A percentile compares a stretch with the other conserved stretches of the same genome.
Evolutionary conservation across 2,113 vertebrate genomes (phyloP).

Genomic region (Gorsachius goisagi): DNA sequence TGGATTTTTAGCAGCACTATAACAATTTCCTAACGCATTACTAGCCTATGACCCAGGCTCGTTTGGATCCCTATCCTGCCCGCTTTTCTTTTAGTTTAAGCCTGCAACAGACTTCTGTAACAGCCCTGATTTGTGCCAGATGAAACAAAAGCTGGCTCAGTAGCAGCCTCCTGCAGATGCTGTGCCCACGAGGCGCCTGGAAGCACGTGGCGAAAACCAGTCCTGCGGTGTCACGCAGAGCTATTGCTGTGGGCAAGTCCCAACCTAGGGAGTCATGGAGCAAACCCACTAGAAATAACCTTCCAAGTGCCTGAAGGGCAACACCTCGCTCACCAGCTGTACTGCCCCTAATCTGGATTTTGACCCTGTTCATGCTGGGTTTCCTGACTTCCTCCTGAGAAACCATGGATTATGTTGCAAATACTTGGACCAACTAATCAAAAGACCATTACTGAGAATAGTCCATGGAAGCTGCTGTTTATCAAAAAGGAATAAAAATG

Average conservation of each 20-base stretch:
- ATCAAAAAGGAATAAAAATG: not conserved
- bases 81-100: not conserved
- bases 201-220: not conserved
- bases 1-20: constrained; percentile 13
- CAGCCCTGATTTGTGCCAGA: not conserved
- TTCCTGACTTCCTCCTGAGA: not conserved
- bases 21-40: not conserved
- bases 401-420: not conserved
- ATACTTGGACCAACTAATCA: not conserved
- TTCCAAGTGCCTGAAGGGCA: not conserved
- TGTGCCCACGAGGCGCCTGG: not conserved
- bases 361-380: not conserved
- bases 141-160: not conserved
- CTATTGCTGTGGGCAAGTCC: not conserved
- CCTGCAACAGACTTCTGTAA: not conserved
- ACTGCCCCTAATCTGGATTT: not conserved
- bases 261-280: not conserved
- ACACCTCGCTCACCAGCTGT: not conserved
- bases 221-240: not conserved
- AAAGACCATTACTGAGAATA: not conserved
- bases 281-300: not conserved
- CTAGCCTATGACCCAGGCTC: not conserved
- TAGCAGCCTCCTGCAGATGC: not conserved
- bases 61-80: not conserved
- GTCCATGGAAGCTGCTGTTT: not conserved